Base-by-base conservation (phyloP, 2,888 invertebrate genomes). In the Epicampocera succincta region DNA sequence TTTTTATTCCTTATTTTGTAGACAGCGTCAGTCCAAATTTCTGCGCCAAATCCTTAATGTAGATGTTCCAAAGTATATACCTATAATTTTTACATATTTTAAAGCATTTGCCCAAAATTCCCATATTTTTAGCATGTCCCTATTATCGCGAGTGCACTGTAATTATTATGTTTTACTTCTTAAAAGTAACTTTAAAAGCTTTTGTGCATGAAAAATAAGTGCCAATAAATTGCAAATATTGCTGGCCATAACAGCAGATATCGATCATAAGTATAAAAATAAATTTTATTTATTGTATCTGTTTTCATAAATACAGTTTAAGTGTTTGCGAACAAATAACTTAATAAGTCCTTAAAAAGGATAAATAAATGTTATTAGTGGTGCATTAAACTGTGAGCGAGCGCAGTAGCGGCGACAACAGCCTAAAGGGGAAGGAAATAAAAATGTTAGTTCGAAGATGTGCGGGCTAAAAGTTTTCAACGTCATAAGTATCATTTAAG, bases 311-410 rank as follows among this genome's bases (percentile, higher is more conserved):
- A 44, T 56, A 68, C n/a, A 66, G 44, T 44, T 68, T 17, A 68
- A 68, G 68, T 68, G 68, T 33, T 68, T 68, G 17, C 19, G 13
- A 54, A 44, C 29, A 68, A 68, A 68, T 44, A 66, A 25, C 42
- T 66, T 66, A 40, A 52, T 54, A 42, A 25, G 40, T 42, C n/a
- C 63, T 48, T 17, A 52, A 29, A 9, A 42, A 15, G 42, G 25
- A 56, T 33, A 68, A 68, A 54, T 25, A 52, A 25, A 52, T 66
- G 21, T 52, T 25, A 38, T 40, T 66, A 66, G 3, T 19, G 1
- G n/a, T 19, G 38, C 21, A 19, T 50, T 6, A 11, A 40, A 13
- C 13, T 50, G 38, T n/a, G 15, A 66, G 21, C 29, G 6, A 50
- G 3, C 52, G 38, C 11, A 52, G 50, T 3, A 29, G 21, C 21